These are phyloP conservation scores for Danaus plexippus DNA, from an alignment of 1,140 invertebrate species.

Conservation along the genomic window DNA sequence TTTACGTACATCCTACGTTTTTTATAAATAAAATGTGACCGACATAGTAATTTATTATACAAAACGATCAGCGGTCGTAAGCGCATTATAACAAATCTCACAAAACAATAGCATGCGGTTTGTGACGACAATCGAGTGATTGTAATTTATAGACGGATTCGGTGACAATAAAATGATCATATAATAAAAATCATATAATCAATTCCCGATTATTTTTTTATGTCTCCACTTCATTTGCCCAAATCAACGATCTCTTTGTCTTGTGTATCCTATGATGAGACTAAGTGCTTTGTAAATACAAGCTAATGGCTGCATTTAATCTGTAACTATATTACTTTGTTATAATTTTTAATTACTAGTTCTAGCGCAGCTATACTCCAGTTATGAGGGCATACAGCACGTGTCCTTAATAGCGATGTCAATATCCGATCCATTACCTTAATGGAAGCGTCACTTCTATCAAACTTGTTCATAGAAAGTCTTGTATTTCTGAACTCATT, in stretches of 20 bases:
- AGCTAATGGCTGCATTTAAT: too few species aligned
- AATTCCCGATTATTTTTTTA: too few species aligned
- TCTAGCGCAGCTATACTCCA: too few species aligned
- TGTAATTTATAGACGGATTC: constrained; percentile 31
- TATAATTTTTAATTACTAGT: too few species aligned
- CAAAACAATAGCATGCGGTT: constrained; percentile 58
- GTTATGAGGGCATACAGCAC: constrained; percentile 9
- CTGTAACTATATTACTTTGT: too few species aligned
- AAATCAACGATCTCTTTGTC: too few species aligned
- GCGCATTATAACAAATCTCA: constrained; percentile 36
- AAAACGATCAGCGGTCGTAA: constrained; percentile 11
- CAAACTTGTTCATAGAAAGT: constrained; percentile 1
- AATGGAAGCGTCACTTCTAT: constrained; percentile 23
- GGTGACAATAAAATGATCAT: constrained; percentile 41
- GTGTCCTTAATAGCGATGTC: constrained; percentile 33
- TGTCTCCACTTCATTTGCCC: too few species aligned
- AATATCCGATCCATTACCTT: constrained; percentile 38
- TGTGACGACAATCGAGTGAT: constrained; percentile 20
- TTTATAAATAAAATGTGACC: too few species aligned
- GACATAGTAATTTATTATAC: too few species aligned
- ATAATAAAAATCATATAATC: constrained; percentile 35
- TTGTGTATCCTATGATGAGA: too few species aligned
- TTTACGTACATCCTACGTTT: too few species aligned
- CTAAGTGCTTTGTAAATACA: too few species aligned
- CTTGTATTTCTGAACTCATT: constrained; percentile 1